Evolutionary conservation across 2,888 invertebrate species (phyloP), one percentile per base, ranked within the genome.

Genomic region (Nomada ferruginata): DNA sequence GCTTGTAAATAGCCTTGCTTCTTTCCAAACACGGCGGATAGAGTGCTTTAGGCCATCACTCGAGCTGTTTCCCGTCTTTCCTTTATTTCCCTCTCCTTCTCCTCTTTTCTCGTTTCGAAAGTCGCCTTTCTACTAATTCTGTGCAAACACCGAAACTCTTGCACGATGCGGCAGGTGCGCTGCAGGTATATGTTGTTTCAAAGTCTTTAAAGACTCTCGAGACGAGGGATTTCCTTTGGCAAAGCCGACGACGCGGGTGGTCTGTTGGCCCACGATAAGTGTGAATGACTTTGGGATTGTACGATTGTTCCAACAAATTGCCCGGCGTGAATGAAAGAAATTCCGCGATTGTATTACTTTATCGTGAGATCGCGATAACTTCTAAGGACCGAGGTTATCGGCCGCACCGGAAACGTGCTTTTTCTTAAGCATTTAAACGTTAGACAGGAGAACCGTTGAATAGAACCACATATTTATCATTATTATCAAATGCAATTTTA

Each of bases 151-250:
- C 81, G 71, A 57, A 74, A 79, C 82, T 81, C 86, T 82, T 79
- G 64, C 68, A 42, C 74, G 82, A 72, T 64, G 78, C 73, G 85
- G 89, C 91, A 90, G 89, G 90, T 90, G 91, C 82, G 85, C 76
- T 70, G 83, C 90, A 92, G 92, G 91, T 92, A 92, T 91, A 89
- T 91, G 90, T 91, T 92, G 91, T 91, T 89, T 89, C 89, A 88
- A 87, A 90, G 87, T 88, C 87, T 90, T 88, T 82, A 85, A 89
- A 86, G 85, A 78, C 85, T 84, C 85, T 85, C 78, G 77, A 85
- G 83, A 79, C 80, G 66, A 60, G 76, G 76, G 78, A 82, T 84
- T 87, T 80, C 80, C 89, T 86, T 88, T 89, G 80, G 81, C 52
- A 57, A 47, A 64, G 84, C 84, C 89, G 88, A 88, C 89, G 74